These are phyloP conservation scores for Altica lythri DNA, from an alignment of 2,888 invertebrate species.

Conservation along the genomic window DNA sequence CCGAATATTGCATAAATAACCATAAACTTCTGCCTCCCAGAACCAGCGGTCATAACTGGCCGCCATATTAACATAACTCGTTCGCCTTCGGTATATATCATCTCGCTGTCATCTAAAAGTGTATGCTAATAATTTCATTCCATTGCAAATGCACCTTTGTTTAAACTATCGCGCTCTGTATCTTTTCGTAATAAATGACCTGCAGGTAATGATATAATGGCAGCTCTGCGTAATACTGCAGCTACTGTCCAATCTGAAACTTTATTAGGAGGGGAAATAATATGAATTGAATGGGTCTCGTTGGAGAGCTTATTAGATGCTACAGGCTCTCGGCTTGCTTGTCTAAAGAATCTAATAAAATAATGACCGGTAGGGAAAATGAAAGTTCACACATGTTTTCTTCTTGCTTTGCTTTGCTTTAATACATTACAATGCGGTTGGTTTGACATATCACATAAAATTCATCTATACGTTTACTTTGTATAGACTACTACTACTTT, in stretches of 20 bases:
- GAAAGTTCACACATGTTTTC: slow-evolving; percentile 31
- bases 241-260: slow-evolving; percentile 36
- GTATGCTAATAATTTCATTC: slow-evolving; percentile 57
- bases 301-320: slow-evolving; percentile 34
- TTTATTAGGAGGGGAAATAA: slow-evolving; percentile 34
- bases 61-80: slow-evolving; percentile 57
- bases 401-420: slow-evolving; percentile 1
- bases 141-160: slow-evolving; percentile 56
- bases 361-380: slow-evolving; percentile 17
- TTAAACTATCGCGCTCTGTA: slow-evolving; percentile 49
- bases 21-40: slow-evolving; percentile 53
- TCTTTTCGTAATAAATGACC: slow-evolving; percentile 47
- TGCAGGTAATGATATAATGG: slow-evolving; percentile 47
- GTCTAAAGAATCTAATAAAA: slow-evolving; percentile 19
- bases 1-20: slow-evolving; percentile 55
- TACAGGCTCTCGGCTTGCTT: slow-evolving; percentile 26
- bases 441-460: too few species aligned
- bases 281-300: slow-evolving; percentile 38
- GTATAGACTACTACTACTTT: too few species aligned
- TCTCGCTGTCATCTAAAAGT: slow-evolving; percentile 58
- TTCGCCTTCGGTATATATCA: slow-evolving; percentile 58
- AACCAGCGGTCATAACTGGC: slow-evolving; percentile 51
- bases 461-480: too few species aligned
- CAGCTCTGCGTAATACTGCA: slow-evolving; percentile 47
- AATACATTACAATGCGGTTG: neutral